Evolutionary conservation across 2,113 vertebrate species (phyloP), one percentile per base, ranked within the genome.

Genomic region (Colistium nudipinnis): DNA sequence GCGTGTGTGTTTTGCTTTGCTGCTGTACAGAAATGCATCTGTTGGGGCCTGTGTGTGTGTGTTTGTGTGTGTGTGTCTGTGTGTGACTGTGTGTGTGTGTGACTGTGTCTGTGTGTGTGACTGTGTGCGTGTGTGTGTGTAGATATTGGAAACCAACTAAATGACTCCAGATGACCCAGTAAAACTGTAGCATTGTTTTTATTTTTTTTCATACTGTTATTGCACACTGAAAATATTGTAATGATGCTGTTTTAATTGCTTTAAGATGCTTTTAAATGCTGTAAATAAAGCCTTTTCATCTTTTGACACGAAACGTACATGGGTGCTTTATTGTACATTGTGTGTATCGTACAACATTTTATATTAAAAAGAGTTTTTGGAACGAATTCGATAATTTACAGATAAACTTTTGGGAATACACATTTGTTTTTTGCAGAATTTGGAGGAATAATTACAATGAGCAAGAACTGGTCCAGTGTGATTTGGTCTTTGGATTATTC

Each of bases 191-290:
- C 96, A 11, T 53, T 33, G 12, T 89, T 44, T 20, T 25, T 16
- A 27, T 38, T 70, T 75, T 60, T 73, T 33, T 64, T 62, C 70
- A 60, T 79, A 86, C 76, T 82, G 19, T 88, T 93, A 92, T 92
- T 94, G 89, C 94, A 93, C 94, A 96, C 95, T 97, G 96, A 96
- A 95, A 16, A 92, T 91, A 89, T 92, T 96, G 94, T 94, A 93
- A 94, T 82, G 90, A 68, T 66, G 2, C 13, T 93, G 33, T 68
- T 75, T 90, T 87, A 92, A 92, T 94, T 95, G 91, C 93, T 95
- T 96, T 94, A 8, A 55, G 56, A 52, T 73, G n/a, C 25, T 62
- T 48, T 69, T n/a, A 12, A 94, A 89, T 93, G 92, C 92, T 96
- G 94, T 96, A 95, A 94, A 97, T 96, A 96, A 89, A 88, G 35